These are phyloP conservation scores for Acropora yongei DNA, from an alignment of 64 coral and sea anemone species.

Conservation along the genomic window DNA sequence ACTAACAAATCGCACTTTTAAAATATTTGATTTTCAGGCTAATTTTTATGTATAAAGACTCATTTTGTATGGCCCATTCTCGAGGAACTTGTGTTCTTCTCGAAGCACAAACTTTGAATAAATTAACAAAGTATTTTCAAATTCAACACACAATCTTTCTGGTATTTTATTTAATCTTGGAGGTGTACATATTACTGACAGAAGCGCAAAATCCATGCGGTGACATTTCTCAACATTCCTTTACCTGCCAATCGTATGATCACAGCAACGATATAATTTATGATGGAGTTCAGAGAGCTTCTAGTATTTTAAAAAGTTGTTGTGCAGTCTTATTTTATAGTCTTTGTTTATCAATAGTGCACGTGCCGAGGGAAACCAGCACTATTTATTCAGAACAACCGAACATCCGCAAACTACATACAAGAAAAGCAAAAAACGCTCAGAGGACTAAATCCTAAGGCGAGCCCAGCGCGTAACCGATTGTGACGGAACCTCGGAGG, in stretches of 20 bases:
- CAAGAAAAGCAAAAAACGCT: too few relatives aligned
- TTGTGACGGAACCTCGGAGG: too few relatives aligned
- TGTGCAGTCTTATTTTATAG: neutral
- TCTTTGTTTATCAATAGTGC: neutral
- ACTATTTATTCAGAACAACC: too few relatives aligned
- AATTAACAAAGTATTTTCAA: slow-evolving; percentile 71
- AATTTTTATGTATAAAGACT: slow-evolving; percentile 24
- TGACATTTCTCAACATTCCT: neutral
- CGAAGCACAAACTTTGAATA: slow-evolving; percentile 40
- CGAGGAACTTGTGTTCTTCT: slow-evolving; percentile 70
- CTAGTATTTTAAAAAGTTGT: neutral
- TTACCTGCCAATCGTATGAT: neutral
- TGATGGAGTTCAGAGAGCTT: neutral
- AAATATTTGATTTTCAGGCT: slow-evolving; percentile 10
- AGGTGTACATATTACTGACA: neutral
- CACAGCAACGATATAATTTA: neutral
- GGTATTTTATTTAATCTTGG: neutral
- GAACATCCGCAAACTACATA: too few relatives aligned
- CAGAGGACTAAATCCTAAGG: too few relatives aligned
- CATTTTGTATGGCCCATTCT: slow-evolving; percentile 56
- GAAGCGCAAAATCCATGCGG: neutral
- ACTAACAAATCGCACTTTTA: slow-evolving; percentile 46
- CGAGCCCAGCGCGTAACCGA: too few relatives aligned
- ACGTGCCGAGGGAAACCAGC: too few relatives aligned
- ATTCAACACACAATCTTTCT: slow-evolving; percentile 11